Evolutionary conservation across 2,888 invertebrate genomes (phyloP).

Genomic region (Eristalis arbustorum): DNA sequence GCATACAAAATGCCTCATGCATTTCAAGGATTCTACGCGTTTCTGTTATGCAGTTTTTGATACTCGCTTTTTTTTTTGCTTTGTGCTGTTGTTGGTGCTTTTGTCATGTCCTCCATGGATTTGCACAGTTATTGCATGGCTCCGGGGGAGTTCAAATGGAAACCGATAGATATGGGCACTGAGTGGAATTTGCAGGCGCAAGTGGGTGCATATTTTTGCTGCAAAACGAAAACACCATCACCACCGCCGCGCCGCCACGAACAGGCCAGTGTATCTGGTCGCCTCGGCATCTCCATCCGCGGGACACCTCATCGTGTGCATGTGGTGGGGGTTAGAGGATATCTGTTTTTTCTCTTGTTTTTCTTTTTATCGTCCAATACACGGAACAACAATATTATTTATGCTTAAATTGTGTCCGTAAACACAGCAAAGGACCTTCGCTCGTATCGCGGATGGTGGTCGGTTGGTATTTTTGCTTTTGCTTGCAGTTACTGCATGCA

Average conservation of each 20-base stretch:
- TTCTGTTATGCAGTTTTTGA: not conserved
- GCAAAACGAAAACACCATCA: not conserved
- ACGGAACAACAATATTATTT: constrained; percentile 54
- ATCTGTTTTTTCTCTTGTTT: not conserved
- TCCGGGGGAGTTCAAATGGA: constrained; percentile 56
- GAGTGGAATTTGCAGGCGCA: constrained; percentile 40
- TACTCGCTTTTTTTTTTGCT: not conserved
- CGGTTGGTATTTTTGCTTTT: not conserved
- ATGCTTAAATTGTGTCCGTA: constrained; percentile 54
- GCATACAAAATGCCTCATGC: constrained; percentile 42
- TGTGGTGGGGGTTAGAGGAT: constrained; percentile 3
- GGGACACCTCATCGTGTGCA: not conserved
- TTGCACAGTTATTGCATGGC: constrained; percentile 25
- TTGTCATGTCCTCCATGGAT: not conserved
- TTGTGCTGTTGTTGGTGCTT: not conserved
- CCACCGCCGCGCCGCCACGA: no score
- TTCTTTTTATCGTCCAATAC: constrained; percentile 1
- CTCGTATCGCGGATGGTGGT: not conserved
- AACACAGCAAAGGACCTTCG: constrained; percentile 5
- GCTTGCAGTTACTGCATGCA: not conserved
- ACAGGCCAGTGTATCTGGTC: not conserved
- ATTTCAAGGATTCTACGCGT: constrained; percentile 48
- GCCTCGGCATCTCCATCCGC: not conserved
- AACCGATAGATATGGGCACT: constrained; percentile 52
- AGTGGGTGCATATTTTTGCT: constrained; percentile 2